Evolutionary conservation across 2,888 invertebrate species (phyloP).

Genomic region (Pammene aurita): DNA sequence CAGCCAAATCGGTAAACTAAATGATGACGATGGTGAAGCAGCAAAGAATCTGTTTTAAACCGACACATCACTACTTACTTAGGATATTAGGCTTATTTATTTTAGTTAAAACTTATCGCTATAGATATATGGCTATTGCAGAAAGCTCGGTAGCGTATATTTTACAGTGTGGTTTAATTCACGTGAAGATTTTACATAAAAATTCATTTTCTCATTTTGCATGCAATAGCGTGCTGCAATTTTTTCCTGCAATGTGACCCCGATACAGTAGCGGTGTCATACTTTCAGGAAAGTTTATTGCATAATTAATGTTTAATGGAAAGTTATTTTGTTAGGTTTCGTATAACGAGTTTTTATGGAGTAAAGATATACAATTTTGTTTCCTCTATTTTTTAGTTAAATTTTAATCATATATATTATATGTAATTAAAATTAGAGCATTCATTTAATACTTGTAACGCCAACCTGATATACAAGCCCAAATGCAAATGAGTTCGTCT

Average conservation of each 20-base stretch:
- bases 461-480: too few relatives aligned
- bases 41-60: too few relatives aligned
- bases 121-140: background rate
- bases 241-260: slow-evolving; percentile 17
- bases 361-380: background rate
- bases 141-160: background rate
- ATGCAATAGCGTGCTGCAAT: slow-evolving; percentile 34
- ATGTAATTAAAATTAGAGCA: too few relatives aligned
- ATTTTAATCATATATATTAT: too few relatives aligned
- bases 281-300: slow-evolving; percentile 31
- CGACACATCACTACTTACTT: too few relatives aligned
- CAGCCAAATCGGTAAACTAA: too few relatives aligned
- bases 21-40: too few relatives aligned
- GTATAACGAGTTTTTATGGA: background rate
- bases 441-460: too few relatives aligned
- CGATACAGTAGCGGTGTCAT: slow-evolving; percentile 20
- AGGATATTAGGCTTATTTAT: too few relatives aligned
- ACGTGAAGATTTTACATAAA: slow-evolving; percentile 24
- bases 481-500: too few relatives aligned
- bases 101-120: too few relatives aligned
- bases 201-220: slow-evolving; percentile 22
- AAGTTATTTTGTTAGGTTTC: slow-evolving; percentile 14
- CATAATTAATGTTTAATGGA: slow-evolving; percentile 36
- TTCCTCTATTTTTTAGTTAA: background rate
- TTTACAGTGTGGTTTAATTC: background rate